phyloP scores from a whole-genome alignment of 2,113 vertebrate genomes.

The Phalacrocorax carbo region DNA sequence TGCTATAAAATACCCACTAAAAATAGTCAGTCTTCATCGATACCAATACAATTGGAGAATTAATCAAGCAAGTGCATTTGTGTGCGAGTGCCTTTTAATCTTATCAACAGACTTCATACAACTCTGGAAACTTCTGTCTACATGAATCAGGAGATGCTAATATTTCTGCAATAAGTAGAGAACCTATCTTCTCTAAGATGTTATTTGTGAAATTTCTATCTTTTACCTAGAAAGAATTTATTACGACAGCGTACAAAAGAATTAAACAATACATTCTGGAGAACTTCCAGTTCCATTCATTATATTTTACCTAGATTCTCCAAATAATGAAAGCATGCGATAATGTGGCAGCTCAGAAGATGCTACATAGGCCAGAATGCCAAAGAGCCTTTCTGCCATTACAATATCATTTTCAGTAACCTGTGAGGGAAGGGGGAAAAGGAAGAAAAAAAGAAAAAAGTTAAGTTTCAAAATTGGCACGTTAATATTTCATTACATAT shows the following conservation, averaged over 20 bases:
- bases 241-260: not conserved
- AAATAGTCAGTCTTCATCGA: not conserved
- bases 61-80: not conserved
- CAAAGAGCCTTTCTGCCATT: constrained; percentile 90
- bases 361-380: constrained; percentile 88
- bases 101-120: not conserved
- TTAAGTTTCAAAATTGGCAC: not conserved
- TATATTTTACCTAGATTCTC: constrained; percentile 86
- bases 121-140: not conserved
- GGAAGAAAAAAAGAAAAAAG: not conserved
- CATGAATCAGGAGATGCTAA: not conserved
- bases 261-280: accelerated
- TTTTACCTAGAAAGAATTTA: not conserved
- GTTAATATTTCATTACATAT: not conserved
- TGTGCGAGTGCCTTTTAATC: not conserved
- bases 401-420: constrained; percentile 90
- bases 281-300: not conserved
- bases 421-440: constrained; percentile 60
- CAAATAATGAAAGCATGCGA: constrained; percentile 84
- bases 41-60: not conserved
- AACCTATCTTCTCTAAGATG: not conserved
- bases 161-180: not conserved
- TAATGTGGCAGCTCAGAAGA: constrained; percentile 89
- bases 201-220: not conserved
- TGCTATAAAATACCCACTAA: not conserved